A percentile compares a stretch with the other conserved stretches of the same genome.
Evolutionary conservation across 2,797 vertebrate genomes (phyloP).

Genomic region (Pantherophis alleghaniensis): DNA sequence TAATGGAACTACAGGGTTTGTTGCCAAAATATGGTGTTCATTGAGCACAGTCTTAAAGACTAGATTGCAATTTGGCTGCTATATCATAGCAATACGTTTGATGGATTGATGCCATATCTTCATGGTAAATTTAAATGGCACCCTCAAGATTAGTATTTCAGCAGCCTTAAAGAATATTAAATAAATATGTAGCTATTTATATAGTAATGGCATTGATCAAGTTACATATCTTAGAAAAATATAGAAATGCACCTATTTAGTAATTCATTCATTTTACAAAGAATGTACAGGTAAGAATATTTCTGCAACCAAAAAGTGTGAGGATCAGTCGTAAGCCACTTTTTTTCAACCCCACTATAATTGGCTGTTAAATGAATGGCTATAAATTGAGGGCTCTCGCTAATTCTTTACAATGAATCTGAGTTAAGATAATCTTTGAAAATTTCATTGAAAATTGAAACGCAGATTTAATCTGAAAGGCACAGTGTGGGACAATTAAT

Average conservation of each 20-base stretch:
- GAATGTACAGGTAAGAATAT: conserved; percentile 12
- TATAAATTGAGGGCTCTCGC: not conserved
- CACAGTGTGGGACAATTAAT: not conserved
- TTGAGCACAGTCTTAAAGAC: conserved; percentile 56
- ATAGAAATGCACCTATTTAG: not conserved
- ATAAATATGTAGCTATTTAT: conserved; percentile 43
- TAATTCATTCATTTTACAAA: conserved; percentile 40
- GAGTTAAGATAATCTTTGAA: not conserved
- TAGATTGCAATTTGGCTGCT: conserved; percentile 59
- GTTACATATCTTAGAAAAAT: conserved; percentile 34
- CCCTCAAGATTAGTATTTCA: conserved; percentile 53
- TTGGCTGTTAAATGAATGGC: not conserved
- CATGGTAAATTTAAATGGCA: conserved; percentile 48
- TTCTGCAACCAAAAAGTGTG: not conserved
- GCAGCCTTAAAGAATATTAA: conserved; percentile 48
- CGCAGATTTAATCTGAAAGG: not conserved
- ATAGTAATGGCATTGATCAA: conserved; percentile 27
- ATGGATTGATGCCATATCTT: conserved; percentile 57
- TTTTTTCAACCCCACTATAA: not conserved
- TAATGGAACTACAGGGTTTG: conserved; percentile 48
- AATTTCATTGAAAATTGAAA: not conserved
- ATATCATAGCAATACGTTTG: conserved; percentile 40
- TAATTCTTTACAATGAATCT: not conserved
- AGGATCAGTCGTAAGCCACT: not conserved
- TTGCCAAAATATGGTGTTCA: conserved; percentile 63